Evolutionary conservation across 1,140 invertebrate species (phyloP), one percentile per base, ranked within the genome.

Genomic region (Bursaphelenchus mucronatus): DNA sequence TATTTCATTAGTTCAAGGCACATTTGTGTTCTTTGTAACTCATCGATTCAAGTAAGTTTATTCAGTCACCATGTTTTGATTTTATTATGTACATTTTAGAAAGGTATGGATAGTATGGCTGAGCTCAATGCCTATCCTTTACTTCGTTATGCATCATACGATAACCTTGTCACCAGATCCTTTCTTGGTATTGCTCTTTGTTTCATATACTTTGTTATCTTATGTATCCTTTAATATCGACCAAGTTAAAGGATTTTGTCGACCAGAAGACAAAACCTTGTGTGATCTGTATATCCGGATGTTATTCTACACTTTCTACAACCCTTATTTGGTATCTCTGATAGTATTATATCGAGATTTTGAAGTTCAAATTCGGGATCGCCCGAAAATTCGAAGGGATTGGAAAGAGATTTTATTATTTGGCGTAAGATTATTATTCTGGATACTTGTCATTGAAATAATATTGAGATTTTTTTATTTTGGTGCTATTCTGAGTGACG

Each of bases 321-420:
- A 73, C 46, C 78, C 78, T 9, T 80, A 81, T 67, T 50, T 80
- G 3, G 62, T 81, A 46, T 74, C 74, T 10, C 55, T 80, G 40
- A 80, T 80, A 51, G 73, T 81, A 4, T 21, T 81, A 21, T 81
- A 80, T 57, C 64, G 74, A 13, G 79, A 80, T 47, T 80, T 80
- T 56, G 78, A 79, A 41, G 44, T 62, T 40, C 79, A 80, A 64
- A 40, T 78, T 3, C 51, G 49, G n/a, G 62, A 80, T 19, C 64
- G 73, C 45, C 50, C 45, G 5, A 66, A 51, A 13, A 40, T 46
- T 3, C 40, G 39, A 45, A 39, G 75, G 17, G 53, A 79, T 41
- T 81, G 66, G 67, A 43, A 49, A 13, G 19, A 64, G 30, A 71
- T 65, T 17, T 9, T 63, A 19, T 70, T 61, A 19, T 69, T 65